A percentile compares a stretch with the other conserved stretches of the same genome.
phyloP scores from a whole-genome alignment of 2,113 vertebrate species.

The Pundamilia nyererei region DNA sequence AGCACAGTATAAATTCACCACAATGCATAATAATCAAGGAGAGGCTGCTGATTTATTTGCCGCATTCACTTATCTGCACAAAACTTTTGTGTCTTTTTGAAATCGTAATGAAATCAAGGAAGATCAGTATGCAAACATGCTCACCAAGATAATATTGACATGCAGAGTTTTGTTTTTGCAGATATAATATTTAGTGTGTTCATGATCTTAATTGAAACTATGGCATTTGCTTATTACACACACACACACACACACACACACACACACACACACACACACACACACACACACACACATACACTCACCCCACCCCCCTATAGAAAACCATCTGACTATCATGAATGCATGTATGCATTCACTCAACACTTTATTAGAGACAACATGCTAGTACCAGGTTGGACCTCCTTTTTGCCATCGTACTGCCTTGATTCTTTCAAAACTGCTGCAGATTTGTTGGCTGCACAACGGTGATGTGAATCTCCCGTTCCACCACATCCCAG shows the following conservation, averaged over 20 bases:
- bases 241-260: too few species aligned
- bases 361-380: background rate
- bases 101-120: background rate
- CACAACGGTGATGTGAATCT: background rate
- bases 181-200: background rate
- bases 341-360: background rate
- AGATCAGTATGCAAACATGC: background rate
- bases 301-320: too few species aligned
- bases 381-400: background rate
- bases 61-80: background rate
- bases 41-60: background rate
- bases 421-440: background rate
- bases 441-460: background rate
- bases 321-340: background rate
- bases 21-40: background rate
- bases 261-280: too few species aligned
- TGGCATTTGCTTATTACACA: background rate
- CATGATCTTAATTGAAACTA: background rate
- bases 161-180: background rate
- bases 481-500: background rate
- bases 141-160: background rate
- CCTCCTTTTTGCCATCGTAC: background rate
- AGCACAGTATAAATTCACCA: background rate
- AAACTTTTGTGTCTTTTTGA: background rate
- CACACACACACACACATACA: too few species aligned